Conservation (phyloP, 2,797 vertebrate species). For the Helostoma temminkii region DNA sequence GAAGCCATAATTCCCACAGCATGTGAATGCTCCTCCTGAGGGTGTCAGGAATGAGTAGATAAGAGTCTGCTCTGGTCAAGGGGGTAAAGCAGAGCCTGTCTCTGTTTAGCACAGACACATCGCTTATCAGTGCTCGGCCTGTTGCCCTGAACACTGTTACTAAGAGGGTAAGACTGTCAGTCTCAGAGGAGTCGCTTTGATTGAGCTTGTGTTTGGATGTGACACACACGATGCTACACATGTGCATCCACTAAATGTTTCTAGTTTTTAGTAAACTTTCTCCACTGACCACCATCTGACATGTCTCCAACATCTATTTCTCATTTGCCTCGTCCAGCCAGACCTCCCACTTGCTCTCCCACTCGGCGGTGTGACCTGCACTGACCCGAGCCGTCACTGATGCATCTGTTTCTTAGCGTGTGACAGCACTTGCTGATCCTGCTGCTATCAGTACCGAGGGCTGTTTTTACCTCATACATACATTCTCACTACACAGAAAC, state of each 20-base stretch:
- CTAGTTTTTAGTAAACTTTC: no score
- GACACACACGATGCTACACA: no score
- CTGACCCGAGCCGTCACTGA: slow-evolving; percentile 60
- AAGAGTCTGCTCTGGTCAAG: slow-evolving; percentile 28
- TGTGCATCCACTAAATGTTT: no score
- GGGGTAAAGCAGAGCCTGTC: no score
- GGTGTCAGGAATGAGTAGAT: slow-evolving; percentile 22
- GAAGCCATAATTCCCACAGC: not conserved
- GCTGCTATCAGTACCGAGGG: slow-evolving; percentile 59
- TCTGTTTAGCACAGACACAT: slow-evolving; percentile 16
- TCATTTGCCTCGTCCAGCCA: no score
- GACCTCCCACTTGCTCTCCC: not conserved
- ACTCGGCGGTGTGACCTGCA: slow-evolving; percentile 15
- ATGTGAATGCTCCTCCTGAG: slow-evolving; percentile 10
- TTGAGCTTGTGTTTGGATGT: no score
- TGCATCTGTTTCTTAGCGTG: slow-evolving; percentile 59
- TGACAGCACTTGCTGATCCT: slow-evolving; percentile 43
- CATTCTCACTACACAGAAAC: slow-evolving; percentile 43
- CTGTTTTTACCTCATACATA: slow-evolving; percentile 56
- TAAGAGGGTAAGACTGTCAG: slow-evolving; percentile 15
- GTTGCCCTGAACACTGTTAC: slow-evolving; percentile 2
- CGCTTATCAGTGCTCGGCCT: slow-evolving; percentile 34
- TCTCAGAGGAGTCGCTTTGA: not conserved
- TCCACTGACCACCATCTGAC: no score
- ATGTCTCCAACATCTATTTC: no score